Conservation (phyloP, 1,140 invertebrate genomes). For the Lordiphosa collinella region DNA sequence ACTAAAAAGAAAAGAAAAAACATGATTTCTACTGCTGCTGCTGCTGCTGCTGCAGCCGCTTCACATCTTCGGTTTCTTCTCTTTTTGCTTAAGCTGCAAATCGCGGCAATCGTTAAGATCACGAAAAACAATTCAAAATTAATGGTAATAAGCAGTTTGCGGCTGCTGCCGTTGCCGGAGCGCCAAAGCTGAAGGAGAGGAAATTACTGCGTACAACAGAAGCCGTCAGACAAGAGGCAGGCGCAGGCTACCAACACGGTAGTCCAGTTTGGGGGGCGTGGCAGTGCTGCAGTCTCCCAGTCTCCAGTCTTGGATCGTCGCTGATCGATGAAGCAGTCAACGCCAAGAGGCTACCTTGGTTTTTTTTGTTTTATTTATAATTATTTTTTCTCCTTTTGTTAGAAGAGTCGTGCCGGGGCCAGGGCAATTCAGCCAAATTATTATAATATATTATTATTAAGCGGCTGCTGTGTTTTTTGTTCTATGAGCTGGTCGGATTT, state of each 20-base stretch:
- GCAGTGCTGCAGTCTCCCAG: constrained; percentile 32
- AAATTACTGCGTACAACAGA: constrained; percentile 80
- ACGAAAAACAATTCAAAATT: constrained; percentile 80
- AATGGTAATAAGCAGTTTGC: constrained; percentile 79
- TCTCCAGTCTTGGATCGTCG: constrained; percentile 14
- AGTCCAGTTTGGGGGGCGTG: constrained; percentile 62
- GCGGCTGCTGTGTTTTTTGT: constrained; percentile 49
- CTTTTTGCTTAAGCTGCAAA: constrained; percentile 67
- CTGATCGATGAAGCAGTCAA: constrained; percentile 52
- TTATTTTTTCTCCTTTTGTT: constrained; percentile 41
- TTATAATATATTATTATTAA: constrained; percentile 79
- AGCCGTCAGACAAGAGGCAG: constrained; percentile 68
- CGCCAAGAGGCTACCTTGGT: constrained; percentile 22
- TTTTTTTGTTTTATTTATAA: constrained; percentile 28
- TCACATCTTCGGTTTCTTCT: constrained; percentile 18
- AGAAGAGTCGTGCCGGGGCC: constrained; percentile 47
- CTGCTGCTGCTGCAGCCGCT: constrained; percentile 12
- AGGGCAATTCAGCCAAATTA: constrained; percentile 73
- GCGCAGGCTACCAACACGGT: constrained; percentile 30
- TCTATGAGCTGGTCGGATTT: constrained; percentile 6
- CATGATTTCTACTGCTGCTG: too few species aligned
- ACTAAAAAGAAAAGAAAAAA: constrained; percentile 19
- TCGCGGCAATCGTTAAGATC: constrained; percentile 79
- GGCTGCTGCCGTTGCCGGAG: constrained; percentile 11
- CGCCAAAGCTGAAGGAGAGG: constrained; percentile 2